Percentiles rank a stretch among this genome's conserved stretches.
Conservation (phyloP, 2,113 vertebrate genomes). For the Pseudonaja textilis region DNA sequence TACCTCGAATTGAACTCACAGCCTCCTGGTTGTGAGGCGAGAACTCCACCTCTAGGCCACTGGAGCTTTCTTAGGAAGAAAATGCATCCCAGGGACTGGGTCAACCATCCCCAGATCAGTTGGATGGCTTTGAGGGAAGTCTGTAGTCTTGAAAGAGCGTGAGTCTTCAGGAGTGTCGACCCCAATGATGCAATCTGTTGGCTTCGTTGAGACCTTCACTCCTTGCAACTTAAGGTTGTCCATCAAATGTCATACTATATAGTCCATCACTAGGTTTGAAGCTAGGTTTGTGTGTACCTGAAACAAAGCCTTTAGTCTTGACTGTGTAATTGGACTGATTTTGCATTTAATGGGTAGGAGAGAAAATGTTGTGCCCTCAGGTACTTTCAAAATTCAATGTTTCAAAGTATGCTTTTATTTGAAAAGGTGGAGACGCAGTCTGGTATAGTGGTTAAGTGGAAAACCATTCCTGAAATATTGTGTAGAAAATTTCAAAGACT, state of each 20-base stretch:
- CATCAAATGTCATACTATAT: background rate
- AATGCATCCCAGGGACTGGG: background rate
- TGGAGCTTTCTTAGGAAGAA: no score
- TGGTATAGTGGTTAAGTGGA: background rate
- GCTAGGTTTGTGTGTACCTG: background rate
- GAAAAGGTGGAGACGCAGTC: background rate
- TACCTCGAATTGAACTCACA: no score
- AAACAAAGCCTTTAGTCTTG: background rate
- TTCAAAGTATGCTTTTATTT: background rate
- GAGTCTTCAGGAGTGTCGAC: background rate
- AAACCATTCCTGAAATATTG: background rate
- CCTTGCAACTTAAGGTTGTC: background rate
- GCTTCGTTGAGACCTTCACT: background rate
- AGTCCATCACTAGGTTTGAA: background rate
- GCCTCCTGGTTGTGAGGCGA: no score
- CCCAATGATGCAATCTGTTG: background rate
- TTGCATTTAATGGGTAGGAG: background rate
- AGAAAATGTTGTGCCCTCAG: background rate
- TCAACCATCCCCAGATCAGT: background rate
- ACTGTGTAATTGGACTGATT: background rate
- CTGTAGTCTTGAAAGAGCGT: background rate
- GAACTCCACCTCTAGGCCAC: no score
- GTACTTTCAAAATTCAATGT: background rate
- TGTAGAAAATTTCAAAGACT: background rate
- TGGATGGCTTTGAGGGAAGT: background rate